Base-by-base conservation (phyloP, 2,888 invertebrate genomes). In the Lepidocyrtoides sp. region DNA sequence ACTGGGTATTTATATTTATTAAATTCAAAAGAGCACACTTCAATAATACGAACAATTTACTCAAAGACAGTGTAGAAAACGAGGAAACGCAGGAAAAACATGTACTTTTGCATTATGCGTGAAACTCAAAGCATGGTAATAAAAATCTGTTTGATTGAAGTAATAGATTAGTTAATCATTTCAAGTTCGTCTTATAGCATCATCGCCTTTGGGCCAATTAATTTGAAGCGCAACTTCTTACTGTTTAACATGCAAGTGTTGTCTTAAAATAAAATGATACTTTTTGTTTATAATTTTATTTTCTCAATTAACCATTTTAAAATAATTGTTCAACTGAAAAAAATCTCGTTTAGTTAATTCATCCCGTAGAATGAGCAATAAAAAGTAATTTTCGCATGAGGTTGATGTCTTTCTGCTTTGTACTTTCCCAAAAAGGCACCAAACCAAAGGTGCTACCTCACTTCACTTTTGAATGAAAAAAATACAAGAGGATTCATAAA, bases 1-100 rank as follows among this genome's bases (percentile, higher is more conserved):
- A 57, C 60, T 82, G 44, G 44, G 2, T 32, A n/a, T 26, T 66
- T 83, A 83, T 32, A n/a, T 26, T 66, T 83, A 83, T 83, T 36
- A 2, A 36, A 36, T 36, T 36, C 3, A 36, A 36, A 36, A 36
- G 7, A 36, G 36, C 7, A 36, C 83, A 66, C 63, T n/a, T n/a
- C n/a, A n/a, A n/a, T n/a, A n/a, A n/a, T n/a, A 83, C 48, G n/a
- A 7, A 48, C 48, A 48, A 48, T 48, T 48, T n/a, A 48, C 12
- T 48, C 48, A 63, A 63, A 63, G n/a, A n/a, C 7, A 7, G 36
- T 36, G n/a, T n/a, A n/a, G 7, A 36, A 63, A 20, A 63, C 63
- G 12, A 63, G 36, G 36, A 63, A 63, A 26, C 23, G n/a, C n/a
- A 20, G 23, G 7, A 26, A 20, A 63, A 63, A 20, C 23, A 63